Evolutionary conservation across 64 coral and sea anemone species (phyloP), one percentile per base, ranked within the genome.

Genomic region (Pocillopora verrucosa): DNA sequence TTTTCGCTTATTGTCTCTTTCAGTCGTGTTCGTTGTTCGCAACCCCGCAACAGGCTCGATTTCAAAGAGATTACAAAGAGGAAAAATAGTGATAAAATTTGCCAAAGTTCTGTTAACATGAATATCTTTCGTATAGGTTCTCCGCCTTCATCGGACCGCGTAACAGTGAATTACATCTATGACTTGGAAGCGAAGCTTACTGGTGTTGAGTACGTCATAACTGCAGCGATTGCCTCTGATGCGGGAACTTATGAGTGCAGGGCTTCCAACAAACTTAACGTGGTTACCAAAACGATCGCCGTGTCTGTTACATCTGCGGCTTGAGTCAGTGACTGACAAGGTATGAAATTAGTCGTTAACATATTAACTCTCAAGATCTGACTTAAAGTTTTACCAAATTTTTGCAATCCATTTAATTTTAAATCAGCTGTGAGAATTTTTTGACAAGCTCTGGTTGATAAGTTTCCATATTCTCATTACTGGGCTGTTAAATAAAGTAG

Each of bases 201-300:
- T 11, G 93, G 89, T 9, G 56, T 90, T 7, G 84, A 91, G 51
- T 60, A 87, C 7, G 17, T 80, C n/a, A 88, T 94, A 22, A 69
- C 84, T 36, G 74, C 12, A 0, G 84, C 70, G 9, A 11, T 87
- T 26, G 6, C 35, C 4, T 87, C 88, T 19, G 93, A 94, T 35
- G 24, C 79, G 1, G 89, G 93, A 4, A 94, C 75, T 1, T 94
- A 94, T 15, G 17, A 82, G 20, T 94, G 93, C 58, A 76, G 13
- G 16, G 83, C 80, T 13, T 26, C 37, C 14, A 94, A 94, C 60
- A 11, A 68, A 36, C 13, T 79, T 51, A 89, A 56, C 34, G 77
- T 56, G 30, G 84, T 75, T 34, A 62, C 77, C 30, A 89, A 87
- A 11, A 30, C 68, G 64, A 72, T 94, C 14, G 36, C 51, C 16